Conservation (phyloP, 1,140 invertebrate species). For the Nilaparvata lugens region DNA sequence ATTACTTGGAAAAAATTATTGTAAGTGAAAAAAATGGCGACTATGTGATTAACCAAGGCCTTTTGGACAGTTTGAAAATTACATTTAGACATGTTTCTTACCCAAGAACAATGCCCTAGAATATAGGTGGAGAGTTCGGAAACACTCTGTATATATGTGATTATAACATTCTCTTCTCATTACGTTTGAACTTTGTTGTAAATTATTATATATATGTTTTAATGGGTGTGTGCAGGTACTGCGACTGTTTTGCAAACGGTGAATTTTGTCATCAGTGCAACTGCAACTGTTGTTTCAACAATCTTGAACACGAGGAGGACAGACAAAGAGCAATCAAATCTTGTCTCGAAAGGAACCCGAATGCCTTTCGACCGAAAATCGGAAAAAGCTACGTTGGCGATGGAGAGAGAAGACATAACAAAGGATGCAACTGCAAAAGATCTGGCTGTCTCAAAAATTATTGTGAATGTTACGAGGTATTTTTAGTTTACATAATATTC, state of each 20-base stretch:
- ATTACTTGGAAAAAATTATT: too few relatives aligned
- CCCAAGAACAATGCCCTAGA: too few relatives aligned
- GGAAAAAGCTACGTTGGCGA: constrained; percentile 65
- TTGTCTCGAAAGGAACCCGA: constrained; percentile 88
- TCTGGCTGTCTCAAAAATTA: constrained; percentile 99
- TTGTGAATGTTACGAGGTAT: constrained; percentile 98
- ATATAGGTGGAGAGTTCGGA: too few relatives aligned
- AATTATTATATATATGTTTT: background rate
- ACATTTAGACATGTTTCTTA: too few relatives aligned
- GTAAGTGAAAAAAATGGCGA: too few relatives aligned
- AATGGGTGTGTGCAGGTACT: constrained; percentile 56
- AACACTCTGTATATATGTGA: too few relatives aligned
- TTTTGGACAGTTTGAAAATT: too few relatives aligned
- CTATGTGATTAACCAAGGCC: too few relatives aligned
- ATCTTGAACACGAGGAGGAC: constrained; percentile 91
- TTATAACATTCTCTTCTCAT: too few relatives aligned
- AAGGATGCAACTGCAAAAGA: constrained; percentile 98
- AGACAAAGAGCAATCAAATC: constrained; percentile 86
- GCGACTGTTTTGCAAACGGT: constrained; percentile 99
- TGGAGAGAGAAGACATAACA: constrained; percentile 81
- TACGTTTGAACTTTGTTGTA: too few relatives aligned
- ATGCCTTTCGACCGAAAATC: constrained; percentile 96
- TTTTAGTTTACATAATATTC: background rate
- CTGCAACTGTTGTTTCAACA: constrained; percentile 96
- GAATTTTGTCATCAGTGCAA: constrained; percentile 99